Evolutionary conservation across 2,888 invertebrate species (phyloP).

Genomic region (Plagodis pulveraria): DNA sequence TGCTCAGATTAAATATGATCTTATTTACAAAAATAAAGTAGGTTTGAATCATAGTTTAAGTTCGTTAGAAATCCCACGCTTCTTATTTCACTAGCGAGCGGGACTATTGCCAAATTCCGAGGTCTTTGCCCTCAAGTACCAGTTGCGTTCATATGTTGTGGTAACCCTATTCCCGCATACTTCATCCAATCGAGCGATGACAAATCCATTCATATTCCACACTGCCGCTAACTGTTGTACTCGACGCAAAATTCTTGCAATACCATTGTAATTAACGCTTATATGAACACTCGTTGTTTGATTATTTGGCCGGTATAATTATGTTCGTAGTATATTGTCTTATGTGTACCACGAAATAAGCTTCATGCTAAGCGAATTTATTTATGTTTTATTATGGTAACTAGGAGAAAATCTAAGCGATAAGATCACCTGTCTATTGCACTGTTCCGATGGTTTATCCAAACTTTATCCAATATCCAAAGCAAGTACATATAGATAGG

Average conservation of each 20-base stretch:
- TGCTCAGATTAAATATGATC: background rate
- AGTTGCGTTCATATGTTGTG: constrained; percentile 13
- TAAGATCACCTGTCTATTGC: too few relatives aligned
- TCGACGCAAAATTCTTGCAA: constrained; percentile 61
- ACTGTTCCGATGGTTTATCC: too few relatives aligned
- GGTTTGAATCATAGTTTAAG: constrained; percentile 7
- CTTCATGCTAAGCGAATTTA: too few relatives aligned
- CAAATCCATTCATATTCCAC: constrained; percentile 76
- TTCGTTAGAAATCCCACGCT: constrained; percentile 16
- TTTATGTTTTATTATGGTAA: too few relatives aligned
- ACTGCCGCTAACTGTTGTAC: constrained; percentile 63
- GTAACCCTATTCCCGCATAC: constrained; percentile 75
- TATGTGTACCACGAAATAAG: too few relatives aligned
- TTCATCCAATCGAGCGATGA: constrained; percentile 81
- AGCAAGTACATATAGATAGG: too few relatives aligned
- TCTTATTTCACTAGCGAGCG: constrained; percentile 11
- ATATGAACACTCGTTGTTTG: constrained; percentile 41
- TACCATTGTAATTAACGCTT: constrained; percentile 59
- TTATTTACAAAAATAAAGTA: background rate
- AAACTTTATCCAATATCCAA: too few relatives aligned
- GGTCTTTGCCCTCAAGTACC: constrained; percentile 18
- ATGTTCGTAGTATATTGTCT: too few relatives aligned
- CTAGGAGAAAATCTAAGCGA: too few relatives aligned
- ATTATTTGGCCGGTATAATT: constrained; percentile 13
- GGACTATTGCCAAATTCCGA: constrained; percentile 14